These are phyloP conservation scores for Desmophyllum pertusum DNA, from an alignment of 92 coral and sea anemone genomes.

Conservation along the genomic window DNA sequence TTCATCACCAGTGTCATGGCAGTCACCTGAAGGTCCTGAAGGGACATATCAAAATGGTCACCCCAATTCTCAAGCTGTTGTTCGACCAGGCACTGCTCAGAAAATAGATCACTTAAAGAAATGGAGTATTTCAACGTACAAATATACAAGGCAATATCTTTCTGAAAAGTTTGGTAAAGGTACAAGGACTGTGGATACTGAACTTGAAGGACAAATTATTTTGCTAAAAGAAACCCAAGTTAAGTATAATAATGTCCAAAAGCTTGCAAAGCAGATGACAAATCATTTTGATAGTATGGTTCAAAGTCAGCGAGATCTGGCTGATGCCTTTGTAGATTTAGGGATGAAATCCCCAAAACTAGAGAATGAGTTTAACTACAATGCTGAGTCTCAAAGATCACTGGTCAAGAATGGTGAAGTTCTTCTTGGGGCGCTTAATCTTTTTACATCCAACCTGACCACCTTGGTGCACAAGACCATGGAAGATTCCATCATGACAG, in stretches of 20 bases:
- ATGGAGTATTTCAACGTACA: conserved; percentile 98
- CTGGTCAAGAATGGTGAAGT: conserved; percentile 95
- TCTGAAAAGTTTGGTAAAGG: conserved; percentile 98
- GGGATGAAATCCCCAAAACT: conserved; percentile 98
- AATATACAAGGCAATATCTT: conserved; percentile 92
- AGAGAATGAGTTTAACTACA: conserved; percentile 92
- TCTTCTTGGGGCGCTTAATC: conserved; percentile 88
- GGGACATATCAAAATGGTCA: conserved; percentile 50
- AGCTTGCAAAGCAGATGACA: conserved; percentile 90
- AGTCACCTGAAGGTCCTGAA: conserved; percentile 25
- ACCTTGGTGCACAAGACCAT: conserved; percentile 96
- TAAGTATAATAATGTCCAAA: conserved; percentile 74
- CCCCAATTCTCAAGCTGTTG: conserved; percentile 52
- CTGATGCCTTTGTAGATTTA: conserved; percentile 88
- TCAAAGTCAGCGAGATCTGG: conserved; percentile 84
- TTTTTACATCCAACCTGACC: conserved; percentile 89
- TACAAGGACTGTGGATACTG: conserved; percentile 94
- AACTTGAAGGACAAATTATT: conserved; percentile 89
- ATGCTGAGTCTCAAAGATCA: conserved; percentile 92
- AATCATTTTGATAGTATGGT: conserved; percentile 88
- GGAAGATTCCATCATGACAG: conserved; percentile 96
- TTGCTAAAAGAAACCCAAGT: conserved; percentile 89
- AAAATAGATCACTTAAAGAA: conserved; percentile 90
- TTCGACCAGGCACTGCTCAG: conserved; percentile 75
- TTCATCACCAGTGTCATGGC: conserved; percentile 34